Conservation (phyloP, 2,797 vertebrate genomes). For the Tokudaia muenninki region DNA sequence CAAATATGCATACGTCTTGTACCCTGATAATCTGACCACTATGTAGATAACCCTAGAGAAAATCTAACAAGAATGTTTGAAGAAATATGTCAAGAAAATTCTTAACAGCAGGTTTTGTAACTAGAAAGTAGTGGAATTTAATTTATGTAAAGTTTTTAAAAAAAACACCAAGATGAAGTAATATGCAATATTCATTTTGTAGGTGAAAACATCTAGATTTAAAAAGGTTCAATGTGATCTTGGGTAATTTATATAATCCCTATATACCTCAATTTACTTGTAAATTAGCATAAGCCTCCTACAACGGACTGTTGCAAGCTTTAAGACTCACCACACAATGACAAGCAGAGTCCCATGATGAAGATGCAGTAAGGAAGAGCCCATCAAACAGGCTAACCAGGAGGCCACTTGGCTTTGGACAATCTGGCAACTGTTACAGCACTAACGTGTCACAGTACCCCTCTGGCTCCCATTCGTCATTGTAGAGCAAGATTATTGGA, state of each 20-base stretch:
- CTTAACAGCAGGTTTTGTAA: not conserved
- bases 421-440: not conserved
- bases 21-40: not conserved
- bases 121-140: not conserved
- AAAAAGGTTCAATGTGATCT: not conserved
- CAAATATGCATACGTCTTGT: not conserved
- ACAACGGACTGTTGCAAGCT: not conserved
- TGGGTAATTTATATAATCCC: not conserved
- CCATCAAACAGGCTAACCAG: not conserved
- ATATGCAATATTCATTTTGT: not conserved
- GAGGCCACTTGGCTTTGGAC: not conserved
- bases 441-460: not conserved
- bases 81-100: not conserved
- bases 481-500: not conserved
- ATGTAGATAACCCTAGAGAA: not conserved
- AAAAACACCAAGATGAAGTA: conserved; percentile 16
- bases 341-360: not conserved
- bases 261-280: not conserved
- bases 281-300: conserved; percentile 1
- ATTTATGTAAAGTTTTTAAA: conserved; percentile 24
- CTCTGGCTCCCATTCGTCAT: not conserved
- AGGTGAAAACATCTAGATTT: not conserved
- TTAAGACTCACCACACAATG: not conserved
- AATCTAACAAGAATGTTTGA: not conserved
- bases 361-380: not conserved